Conservation (phyloP, 2,797 vertebrate species). For the Trachurus trachurus region DNA sequence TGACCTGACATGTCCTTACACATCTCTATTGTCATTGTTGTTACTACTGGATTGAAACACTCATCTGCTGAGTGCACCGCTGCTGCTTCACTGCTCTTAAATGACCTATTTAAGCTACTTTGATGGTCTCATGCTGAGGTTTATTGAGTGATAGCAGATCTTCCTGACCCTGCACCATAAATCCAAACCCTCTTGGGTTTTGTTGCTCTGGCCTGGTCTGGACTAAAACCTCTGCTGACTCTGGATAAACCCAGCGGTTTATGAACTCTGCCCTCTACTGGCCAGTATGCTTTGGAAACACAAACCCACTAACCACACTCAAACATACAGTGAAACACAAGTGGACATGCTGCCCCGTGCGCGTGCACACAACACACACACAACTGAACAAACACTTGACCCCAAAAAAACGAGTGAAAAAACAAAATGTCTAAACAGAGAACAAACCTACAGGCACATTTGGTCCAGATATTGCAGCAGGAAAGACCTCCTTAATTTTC, state of each 20-base stretch:
- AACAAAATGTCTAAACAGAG: constrained; percentile 4
- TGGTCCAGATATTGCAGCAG: constrained; percentile 38
- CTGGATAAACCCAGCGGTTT: constrained; percentile 67
- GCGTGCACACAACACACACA: background rate
- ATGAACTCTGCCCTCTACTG: constrained; percentile 80
- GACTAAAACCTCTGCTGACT: constrained; percentile 69
- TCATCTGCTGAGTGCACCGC: constrained; percentile 13
- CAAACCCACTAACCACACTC: constrained; percentile 64
- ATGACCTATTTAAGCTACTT: constrained; percentile 20
- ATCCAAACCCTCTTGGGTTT: constrained; percentile 34
- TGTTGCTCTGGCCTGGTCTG: constrained; percentile 33
- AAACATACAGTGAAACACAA: constrained; percentile 42
- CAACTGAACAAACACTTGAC: background rate
- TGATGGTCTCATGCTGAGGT: constrained; percentile 27
- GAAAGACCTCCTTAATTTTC: constrained; percentile 11
- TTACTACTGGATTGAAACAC: constrained; percentile 9
- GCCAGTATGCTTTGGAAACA: constrained; percentile 61
- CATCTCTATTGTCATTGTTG: constrained; percentile 21
- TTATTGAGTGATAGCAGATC: constrained; percentile 45
- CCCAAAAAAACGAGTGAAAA: background rate
- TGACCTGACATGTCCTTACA: constrained; percentile 18
- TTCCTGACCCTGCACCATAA: constrained; percentile 48
- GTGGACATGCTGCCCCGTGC: background rate
- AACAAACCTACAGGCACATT: constrained; percentile 16
- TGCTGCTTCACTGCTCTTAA: constrained; percentile 25